Conservation (phyloP, 2,888 invertebrate species). For the Tenthredo distinguenda region DNA sequence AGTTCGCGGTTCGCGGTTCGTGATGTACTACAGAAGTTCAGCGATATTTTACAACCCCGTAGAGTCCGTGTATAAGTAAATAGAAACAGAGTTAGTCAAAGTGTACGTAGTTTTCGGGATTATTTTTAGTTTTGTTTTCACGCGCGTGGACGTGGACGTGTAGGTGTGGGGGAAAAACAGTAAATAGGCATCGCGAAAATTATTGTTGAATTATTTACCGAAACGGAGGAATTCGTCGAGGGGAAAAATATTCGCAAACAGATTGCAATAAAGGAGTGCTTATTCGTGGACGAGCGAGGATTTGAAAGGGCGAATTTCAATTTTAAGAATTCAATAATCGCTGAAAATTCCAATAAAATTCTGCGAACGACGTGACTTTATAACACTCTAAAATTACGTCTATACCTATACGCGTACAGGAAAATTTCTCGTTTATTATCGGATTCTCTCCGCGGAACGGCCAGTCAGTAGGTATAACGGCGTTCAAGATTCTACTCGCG, state of each 20-base stretch:
- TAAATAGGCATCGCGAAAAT: background rate
- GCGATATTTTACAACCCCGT: conserved; percentile 28
- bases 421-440: background rate
- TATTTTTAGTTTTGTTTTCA: background rate
- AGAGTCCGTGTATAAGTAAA: background rate
- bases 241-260: background rate
- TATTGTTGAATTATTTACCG: background rate
- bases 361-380: background rate
- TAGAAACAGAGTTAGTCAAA: background rate
- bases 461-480: background rate
- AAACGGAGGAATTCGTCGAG: background rate
- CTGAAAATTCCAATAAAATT: conserved; percentile 14
- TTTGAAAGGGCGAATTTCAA: background rate
- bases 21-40: conserved; percentile 40
- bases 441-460: background rate
- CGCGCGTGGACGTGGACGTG: background rate
- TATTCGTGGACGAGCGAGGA: background rate
- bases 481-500: background rate
- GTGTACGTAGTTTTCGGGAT: background rate
- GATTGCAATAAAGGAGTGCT: background rate
- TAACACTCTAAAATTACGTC: background rate
- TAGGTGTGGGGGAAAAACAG: no score
- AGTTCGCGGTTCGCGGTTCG: background rate
- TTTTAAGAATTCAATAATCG: background rate
- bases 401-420: background rate